Conservation (phyloP, 2,113 vertebrate species). For the Actenoides hombroni region DNA sequence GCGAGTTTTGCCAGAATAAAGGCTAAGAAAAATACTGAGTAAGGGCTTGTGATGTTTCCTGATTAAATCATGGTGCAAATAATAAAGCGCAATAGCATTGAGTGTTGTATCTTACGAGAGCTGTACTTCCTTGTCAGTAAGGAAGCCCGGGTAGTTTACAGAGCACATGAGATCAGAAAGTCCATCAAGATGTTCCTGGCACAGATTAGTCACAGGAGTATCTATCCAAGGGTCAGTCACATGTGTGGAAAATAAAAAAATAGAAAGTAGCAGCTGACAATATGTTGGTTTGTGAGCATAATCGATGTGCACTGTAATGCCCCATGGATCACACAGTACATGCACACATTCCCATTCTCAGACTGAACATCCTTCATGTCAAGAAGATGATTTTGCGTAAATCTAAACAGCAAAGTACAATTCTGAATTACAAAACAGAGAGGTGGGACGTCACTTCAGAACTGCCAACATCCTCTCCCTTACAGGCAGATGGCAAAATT, state of each 20-base stretch:
- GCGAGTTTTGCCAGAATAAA: background rate
- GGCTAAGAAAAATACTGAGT: conserved; percentile 8
- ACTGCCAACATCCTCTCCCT: background rate
- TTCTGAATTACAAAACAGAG: conserved; percentile 3
- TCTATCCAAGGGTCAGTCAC: conserved; percentile 59
- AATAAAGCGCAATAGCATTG: background rate
- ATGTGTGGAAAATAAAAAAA: conserved; percentile 15
- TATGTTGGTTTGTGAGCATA: background rate
- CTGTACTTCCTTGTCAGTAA: conserved; percentile 14
- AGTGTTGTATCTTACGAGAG: background rate
- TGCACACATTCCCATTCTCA: rapidly evolving
- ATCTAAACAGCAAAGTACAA: background rate
- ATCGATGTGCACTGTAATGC: background rate
- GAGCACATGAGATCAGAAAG: conserved; percentile 28
- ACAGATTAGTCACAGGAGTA: conserved; percentile 51
- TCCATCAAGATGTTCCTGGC: conserved; percentile 42
- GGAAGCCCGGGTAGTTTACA: conserved; percentile 20
- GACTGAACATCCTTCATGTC: background rate
- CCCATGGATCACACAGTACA: background rate
- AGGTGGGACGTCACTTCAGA: background rate
- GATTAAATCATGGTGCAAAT: background rate
- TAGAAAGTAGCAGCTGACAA: background rate
- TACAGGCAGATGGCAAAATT: conserved; percentile 41
- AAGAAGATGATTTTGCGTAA: background rate
- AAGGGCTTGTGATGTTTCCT: background rate